Evolutionary conservation across 2,113 vertebrate genomes (phyloP).

Genomic region (Petrocephalus microphthalmus): DNA sequence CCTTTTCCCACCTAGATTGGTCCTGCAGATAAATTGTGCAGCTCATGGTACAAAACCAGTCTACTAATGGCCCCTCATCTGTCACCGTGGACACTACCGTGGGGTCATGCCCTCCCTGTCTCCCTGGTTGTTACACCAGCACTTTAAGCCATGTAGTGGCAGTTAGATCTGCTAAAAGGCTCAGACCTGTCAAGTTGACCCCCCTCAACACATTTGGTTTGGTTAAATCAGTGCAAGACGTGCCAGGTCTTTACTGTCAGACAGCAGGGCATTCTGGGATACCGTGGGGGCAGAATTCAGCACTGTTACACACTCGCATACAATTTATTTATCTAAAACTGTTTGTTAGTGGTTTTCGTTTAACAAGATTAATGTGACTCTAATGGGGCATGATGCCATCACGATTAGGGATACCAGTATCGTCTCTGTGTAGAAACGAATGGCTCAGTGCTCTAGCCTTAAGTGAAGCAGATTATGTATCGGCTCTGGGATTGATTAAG

Average conservation of each 20-base stretch:
- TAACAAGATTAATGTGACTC: neutral
- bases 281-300: neutral
- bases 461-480: neutral
- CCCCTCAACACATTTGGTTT: neutral
- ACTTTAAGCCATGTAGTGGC: slow-evolving; percentile 24
- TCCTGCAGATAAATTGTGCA: neutral
- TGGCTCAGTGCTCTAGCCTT: neutral
- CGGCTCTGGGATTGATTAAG: neutral
- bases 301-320: neutral
- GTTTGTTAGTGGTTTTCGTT: neutral
- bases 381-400: neutral
- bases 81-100: slow-evolving; percentile 48
- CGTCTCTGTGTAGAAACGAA: neutral
- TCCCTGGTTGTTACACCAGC: slow-evolving; percentile 42
- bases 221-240: neutral
- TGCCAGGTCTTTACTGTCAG: neutral
- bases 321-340: neutral
- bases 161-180: neutral
- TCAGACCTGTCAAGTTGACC: neutral
- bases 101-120: slow-evolving; percentile 46
- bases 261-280: neutral
- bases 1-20: neutral
- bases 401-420: neutral
- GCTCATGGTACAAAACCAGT: slow-evolving; percentile 30
- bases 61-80: slow-evolving; percentile 46